Percentiles rank a stretch among this genome's conserved stretches.
Evolutionary conservation across 2,797 vertebrate species (phyloP).

Genomic region (Numenius phaeopus): DNA sequence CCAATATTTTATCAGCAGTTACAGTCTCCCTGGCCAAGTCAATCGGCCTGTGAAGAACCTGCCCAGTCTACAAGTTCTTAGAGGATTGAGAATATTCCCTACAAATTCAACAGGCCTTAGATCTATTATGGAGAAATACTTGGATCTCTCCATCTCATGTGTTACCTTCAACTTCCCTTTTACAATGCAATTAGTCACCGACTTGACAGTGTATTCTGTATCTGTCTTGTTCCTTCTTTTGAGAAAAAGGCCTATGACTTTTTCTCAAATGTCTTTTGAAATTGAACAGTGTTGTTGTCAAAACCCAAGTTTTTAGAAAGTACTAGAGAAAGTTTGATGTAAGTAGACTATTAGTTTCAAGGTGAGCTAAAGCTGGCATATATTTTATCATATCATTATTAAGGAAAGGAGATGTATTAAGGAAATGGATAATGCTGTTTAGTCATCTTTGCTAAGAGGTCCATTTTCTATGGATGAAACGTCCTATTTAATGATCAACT

Average conservation of each 20-base stretch:
- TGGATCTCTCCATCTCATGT: neutral
- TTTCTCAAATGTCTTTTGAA: neutral
- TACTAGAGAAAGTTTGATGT: neutral
- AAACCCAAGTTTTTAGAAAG: neutral
- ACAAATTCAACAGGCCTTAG: neutral
- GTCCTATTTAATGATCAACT: constrained; percentile 37
- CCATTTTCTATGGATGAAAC: constrained; percentile 32
- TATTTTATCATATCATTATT: constrained; percentile 5
- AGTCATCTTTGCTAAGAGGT: constrained; percentile 35
- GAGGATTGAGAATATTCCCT: neutral
- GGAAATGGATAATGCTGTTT: constrained; percentile 5
- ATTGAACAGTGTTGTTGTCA: neutral
- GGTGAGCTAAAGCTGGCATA: neutral
- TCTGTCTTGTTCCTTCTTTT: neutral
- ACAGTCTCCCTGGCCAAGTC: neutral
- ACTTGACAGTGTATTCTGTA: neutral
- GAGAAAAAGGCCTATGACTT: neutral
- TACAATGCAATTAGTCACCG: neutral
- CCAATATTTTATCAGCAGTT: neutral
- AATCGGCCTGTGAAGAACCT: accelerated
- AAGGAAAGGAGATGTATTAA: constrained; percentile 11
- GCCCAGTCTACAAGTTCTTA: neutral
- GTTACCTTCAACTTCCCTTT: neutral
- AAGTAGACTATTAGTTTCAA: neutral
- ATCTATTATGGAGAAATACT: neutral